phyloP scores from a whole-genome alignment of 2,888 invertebrate genomes.

The Pristionchus maxplancki region DNA sequence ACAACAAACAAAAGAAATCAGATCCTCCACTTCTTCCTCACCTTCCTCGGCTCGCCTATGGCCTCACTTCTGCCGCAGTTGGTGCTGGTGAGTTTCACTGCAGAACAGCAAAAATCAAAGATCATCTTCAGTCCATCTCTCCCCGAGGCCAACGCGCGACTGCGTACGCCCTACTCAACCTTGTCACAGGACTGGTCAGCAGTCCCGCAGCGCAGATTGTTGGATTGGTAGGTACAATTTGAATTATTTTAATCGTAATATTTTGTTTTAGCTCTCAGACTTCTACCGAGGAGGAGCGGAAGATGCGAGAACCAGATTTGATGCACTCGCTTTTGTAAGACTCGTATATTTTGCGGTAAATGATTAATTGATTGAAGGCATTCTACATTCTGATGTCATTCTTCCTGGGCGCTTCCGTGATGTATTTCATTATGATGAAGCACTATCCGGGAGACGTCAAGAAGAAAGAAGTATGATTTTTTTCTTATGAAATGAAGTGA shows the following conservation, averaged over 20 bases:
- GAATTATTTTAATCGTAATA: neutral
- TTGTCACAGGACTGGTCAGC: conserved; percentile 31
- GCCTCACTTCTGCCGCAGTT: conserved; percentile 21
- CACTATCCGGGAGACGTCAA: neutral
- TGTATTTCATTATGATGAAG: conserved; percentile 22
- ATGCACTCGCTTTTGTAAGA: conserved; percentile 13
- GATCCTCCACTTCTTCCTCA: neutral
- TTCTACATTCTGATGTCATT: neutral
- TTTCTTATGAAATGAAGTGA: neutral
- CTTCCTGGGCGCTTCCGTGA: neutral
- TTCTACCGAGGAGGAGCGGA: conserved; percentile 17
- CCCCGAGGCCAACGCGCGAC: conserved; percentile 42
- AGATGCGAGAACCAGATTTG: neutral
- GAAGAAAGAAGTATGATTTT: neutral
- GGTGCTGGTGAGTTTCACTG: neutral
- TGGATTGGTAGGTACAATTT: neutral
- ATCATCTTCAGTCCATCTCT: neutral
- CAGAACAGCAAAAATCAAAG: neutral
- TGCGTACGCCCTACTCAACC: conserved; percentile 29
- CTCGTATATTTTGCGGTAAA: neutral
- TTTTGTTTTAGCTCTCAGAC: neutral
- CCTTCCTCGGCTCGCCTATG: conserved; percentile 38
- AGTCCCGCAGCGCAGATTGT: conserved; percentile 36
- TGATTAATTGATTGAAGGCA: neutral
- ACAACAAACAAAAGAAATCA: neutral